Conservation (phyloP, 2,113 vertebrate species). For the Plecturocebus donacophilus region DNA sequence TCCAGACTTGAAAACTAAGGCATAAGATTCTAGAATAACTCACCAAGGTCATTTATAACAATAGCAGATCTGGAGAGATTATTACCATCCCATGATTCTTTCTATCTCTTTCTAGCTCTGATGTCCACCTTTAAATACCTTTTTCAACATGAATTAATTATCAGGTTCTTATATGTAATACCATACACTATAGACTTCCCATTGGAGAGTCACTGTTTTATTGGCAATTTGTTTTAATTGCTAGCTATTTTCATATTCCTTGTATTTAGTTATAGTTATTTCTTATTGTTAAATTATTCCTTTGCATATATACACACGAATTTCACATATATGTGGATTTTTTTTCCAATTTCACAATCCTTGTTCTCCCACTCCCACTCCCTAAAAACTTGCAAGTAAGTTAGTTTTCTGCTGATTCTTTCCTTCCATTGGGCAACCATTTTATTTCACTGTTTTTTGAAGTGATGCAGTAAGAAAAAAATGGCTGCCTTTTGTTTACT, state of each 20-base stretch:
- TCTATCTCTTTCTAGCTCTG: slow-evolving; percentile 16
- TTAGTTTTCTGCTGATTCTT: slow-evolving; percentile 68
- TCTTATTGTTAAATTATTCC: slow-evolving; percentile 64
- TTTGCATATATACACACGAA: background rate
- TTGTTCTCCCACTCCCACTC: background rate
- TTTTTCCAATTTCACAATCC: background rate
- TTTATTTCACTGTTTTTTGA: slow-evolving; percentile 76
- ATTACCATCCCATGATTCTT: slow-evolving; percentile 4
- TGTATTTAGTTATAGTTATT: slow-evolving; percentile 50
- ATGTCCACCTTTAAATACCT: background rate
- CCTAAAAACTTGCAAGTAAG: slow-evolving; percentile 40
- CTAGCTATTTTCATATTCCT: slow-evolving; percentile 66
- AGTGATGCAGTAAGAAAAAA: slow-evolving; percentile 81
- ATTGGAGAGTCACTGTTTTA: slow-evolving; percentile 58
- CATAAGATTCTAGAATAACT: slow-evolving; percentile 1
- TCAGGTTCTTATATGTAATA: slow-evolving; percentile 45
- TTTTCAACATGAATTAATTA: slow-evolving; percentile 59
- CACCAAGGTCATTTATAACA: slow-evolving; percentile 10
- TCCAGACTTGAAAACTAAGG: slow-evolving; percentile 39
- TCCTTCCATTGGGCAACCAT: slow-evolving; percentile 74
- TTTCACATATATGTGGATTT: background rate
- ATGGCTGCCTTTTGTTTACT: slow-evolving; percentile 88
- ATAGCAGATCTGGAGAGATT: background rate
- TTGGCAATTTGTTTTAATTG: slow-evolving; percentile 69
- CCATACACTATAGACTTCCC: slow-evolving; percentile 67